phyloP scores from a whole-genome alignment of 1,140 invertebrate species.

The Scaptomyza montana region DNA sequence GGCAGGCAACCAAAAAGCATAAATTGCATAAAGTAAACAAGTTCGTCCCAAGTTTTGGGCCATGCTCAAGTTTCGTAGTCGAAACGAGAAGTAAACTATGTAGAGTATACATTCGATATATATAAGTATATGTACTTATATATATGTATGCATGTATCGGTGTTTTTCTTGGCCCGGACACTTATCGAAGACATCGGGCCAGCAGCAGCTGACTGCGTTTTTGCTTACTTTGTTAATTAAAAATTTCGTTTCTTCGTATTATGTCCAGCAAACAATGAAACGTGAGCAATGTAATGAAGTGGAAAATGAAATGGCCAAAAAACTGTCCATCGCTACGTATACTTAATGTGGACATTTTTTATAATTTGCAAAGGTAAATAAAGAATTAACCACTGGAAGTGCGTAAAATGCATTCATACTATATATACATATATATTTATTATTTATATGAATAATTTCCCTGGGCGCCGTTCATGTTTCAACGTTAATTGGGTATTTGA shows the following conservation, averaged over 20 bases:
- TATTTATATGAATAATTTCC: background rate
- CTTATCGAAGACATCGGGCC: slow-evolving; percentile 42
- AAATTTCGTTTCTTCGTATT: slow-evolving; percentile 40
- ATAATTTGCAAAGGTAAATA: slow-evolving; percentile 6
- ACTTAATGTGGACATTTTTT: slow-evolving; percentile 30
- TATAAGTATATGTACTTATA: background rate
- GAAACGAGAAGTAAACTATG: background rate
- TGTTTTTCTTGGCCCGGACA: slow-evolving; percentile 12
- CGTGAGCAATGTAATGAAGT: slow-evolving; percentile 44
- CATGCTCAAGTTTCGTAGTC: background rate
- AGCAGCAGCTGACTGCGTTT: slow-evolving; percentile 13
- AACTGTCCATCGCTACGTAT: slow-evolving; percentile 22
- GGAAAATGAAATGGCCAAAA: slow-evolving; percentile 36
- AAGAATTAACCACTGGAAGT: background rate
- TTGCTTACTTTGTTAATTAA: slow-evolving; percentile 52
- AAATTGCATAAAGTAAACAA: slow-evolving; percentile 32
- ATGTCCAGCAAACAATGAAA: slow-evolving; percentile 44
- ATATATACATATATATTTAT: background rate
- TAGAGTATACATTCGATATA: too few relatives aligned
- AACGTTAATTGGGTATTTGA: slow-evolving; percentile 18
- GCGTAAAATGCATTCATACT: background rate
- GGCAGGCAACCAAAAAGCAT: slow-evolving; percentile 9
- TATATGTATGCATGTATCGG: background rate
- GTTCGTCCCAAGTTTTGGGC: slow-evolving; percentile 24
- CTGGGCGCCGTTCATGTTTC: slow-evolving; percentile 1